Conservation (phyloP, 2,888 invertebrate species). For the Chirona hameri region DNA sequence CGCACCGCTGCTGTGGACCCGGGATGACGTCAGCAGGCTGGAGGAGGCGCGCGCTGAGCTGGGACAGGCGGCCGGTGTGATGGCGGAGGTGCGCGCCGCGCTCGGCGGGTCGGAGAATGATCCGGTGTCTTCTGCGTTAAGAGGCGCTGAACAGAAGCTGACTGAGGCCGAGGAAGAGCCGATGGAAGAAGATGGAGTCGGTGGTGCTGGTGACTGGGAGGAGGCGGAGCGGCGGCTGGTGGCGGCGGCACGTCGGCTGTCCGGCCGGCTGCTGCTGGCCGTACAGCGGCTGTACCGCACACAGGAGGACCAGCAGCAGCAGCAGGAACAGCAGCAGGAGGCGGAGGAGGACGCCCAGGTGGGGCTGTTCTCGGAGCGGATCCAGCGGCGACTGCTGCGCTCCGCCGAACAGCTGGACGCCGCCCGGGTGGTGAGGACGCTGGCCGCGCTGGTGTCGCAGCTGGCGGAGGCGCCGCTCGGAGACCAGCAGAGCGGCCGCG, state of each 20-base stretch:
- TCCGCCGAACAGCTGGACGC: neutral
- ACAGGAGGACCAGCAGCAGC: neutral
- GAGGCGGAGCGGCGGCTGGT: neutral
- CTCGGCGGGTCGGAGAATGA: neutral
- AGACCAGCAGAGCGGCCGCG: neutral
- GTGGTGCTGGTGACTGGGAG: neutral
- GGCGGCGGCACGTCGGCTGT: neutral
- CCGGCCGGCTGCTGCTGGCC: neutral
- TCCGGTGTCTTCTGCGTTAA: neutral
- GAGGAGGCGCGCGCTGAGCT: slow-evolving; percentile 12
- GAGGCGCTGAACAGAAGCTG: neutral
- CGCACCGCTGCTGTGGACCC: neutral
- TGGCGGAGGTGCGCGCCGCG: neutral
- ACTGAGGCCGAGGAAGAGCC: neutral
- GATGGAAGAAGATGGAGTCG: too few species aligned
- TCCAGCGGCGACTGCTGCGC: neutral
- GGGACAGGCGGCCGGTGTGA: neutral
- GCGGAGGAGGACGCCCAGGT: neutral
- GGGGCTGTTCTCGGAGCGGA: neutral
- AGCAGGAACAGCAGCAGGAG: neutral
- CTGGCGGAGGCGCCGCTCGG: neutral
- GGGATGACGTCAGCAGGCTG: neutral
- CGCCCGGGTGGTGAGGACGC: neutral
- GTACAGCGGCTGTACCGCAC: neutral
- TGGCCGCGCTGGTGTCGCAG: neutral